phyloP scores from a whole-genome alignment of 2,113 vertebrate genomes.

The Lanius ludovicianus region DNA sequence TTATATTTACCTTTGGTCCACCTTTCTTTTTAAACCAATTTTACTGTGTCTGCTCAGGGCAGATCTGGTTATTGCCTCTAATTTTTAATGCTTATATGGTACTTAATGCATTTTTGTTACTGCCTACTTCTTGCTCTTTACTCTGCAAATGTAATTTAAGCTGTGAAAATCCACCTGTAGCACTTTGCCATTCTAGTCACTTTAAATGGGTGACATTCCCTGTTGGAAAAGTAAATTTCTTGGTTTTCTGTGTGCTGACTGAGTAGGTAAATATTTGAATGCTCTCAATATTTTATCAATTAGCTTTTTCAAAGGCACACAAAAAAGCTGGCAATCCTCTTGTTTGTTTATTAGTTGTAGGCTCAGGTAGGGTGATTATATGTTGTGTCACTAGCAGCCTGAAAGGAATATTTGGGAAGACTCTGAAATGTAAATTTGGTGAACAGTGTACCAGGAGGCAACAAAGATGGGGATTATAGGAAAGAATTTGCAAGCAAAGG shows the following conservation, averaged over 20 bases:
- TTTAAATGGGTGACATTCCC: not conserved
- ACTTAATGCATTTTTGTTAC: not conserved
- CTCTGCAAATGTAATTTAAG: not conserved
- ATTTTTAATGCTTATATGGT: not conserved
- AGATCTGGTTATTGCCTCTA: not conserved
- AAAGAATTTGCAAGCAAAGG: conserved; percentile 44
- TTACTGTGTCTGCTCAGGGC: not conserved
- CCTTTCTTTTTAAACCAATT: not conserved
- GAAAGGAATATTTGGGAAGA: conserved; percentile 36
- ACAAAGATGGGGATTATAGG: conserved; percentile 41
- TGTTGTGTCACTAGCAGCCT: not conserved
- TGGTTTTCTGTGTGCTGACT: not conserved
- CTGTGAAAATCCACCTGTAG: not conserved
- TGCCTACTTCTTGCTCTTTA: not conserved
- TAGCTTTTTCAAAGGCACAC: not conserved
- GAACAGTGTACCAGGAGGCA: not conserved
- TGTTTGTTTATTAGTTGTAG: conserved; percentile 41
- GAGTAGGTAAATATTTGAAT: conserved; percentile 35
- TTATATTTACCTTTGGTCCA: not conserved
- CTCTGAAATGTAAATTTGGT: conserved; percentile 39
- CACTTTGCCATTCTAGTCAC: not conserved
- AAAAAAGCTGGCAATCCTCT: not conserved
- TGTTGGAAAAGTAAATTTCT: not conserved
- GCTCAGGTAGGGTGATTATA: conserved; percentile 15
- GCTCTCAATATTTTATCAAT: conserved; percentile 37